Evolutionary conservation across 2,888 invertebrate species (phyloP), one percentile per base, ranked within the genome.

Genomic region (Cepaea hortensis): DNA sequence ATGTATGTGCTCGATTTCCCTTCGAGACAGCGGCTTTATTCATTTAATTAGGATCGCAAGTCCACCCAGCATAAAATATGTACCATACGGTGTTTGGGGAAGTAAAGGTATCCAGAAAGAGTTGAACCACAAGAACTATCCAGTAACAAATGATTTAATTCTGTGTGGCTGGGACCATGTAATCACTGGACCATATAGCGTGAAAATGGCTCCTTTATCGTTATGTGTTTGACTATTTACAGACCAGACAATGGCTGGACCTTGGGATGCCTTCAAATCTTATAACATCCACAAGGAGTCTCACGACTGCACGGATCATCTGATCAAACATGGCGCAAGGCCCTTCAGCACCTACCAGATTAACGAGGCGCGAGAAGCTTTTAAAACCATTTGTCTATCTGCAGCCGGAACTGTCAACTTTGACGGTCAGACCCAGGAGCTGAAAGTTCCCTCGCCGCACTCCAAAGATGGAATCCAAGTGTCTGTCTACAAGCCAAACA

Each of bases 401-500:
- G 72, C 15, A 13, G 35, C 55, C 3, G 85, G 79, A 68, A 50
- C 55, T 5, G 50, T 73, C 18, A 55, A 81, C 4, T 85, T 81
- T 20, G 55, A 72, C 20, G 85, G 85, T 0, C 62, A 65, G 13
- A 73, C 48, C 5, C 48, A 50, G 20, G 81, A 85, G 62, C n/a
- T 73, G 15, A 62, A 23, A 3, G 50, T 85, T 35, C 85, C 85
- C 4, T 81, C 81, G 9, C 85, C 85, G 6, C 13, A 73, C n/a
- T 5, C 35, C 62, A 70, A 72, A 7, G 61, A 9, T 7, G 85
- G 81, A 55, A 75, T 85, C 72, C 73, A 81, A n/a, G 46, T 62
- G 1, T 48, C 85, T 35, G 65, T 85, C n/a, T 85, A 85, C 81
- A 85, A 81, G 72, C 85, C 85, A 7, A 70, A 15, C 3, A 50